Evolutionary conservation across 2,797 vertebrate species (phyloP), one percentile per base, ranked within the genome.

Genomic region (Lateolabrax maculatus): DNA sequence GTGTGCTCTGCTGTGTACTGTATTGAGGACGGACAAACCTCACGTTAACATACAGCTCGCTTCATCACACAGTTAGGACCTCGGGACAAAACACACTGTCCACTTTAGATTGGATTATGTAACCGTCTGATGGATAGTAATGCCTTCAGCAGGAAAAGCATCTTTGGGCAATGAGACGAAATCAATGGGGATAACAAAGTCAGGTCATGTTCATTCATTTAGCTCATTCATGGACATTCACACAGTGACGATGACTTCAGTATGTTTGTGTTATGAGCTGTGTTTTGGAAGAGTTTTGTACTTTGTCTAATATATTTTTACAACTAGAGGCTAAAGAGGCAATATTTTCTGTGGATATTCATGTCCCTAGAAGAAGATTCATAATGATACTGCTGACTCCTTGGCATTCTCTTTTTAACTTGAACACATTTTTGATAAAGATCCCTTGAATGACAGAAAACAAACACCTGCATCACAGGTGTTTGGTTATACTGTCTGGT

Each of bases 121-220:
- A 90, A 88, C 41, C 2, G 2, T 71, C 18, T 80, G 84, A 90
- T 75, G 85, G 89, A 80, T 10, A 5, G 67, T 41, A 62, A 41
- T 21, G 81, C 79, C 78, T 80, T 56, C 23, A 63, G 82, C 56
- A n/a, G 58, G 62, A 46, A 64, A 41, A 70, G 75, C 60, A 63
- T 86, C 80, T 84, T 48, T 41, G 71, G 64, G 64, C 39, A 10
- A 23, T n/a, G 68, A 87, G 71, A 83, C 46, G 9, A 83, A 85
- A 82, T 85, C 86, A 84, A 90, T 83, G 66, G 21, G 27, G 43
- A 61, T 23, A 69, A 82, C 21, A 64, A 79, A 64, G 51, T 77
- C 51, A 52, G 37, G 51, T 56, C 57, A 18, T 18, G 62, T 63
- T 65, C 51, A 60, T 16, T 84, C 49, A 44, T 63, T 78, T 1